These are phyloP conservation scores for Callorhinus ursinus DNA, from an alignment of 2,113 vertebrate genomes.

Conservation along the genomic window DNA sequence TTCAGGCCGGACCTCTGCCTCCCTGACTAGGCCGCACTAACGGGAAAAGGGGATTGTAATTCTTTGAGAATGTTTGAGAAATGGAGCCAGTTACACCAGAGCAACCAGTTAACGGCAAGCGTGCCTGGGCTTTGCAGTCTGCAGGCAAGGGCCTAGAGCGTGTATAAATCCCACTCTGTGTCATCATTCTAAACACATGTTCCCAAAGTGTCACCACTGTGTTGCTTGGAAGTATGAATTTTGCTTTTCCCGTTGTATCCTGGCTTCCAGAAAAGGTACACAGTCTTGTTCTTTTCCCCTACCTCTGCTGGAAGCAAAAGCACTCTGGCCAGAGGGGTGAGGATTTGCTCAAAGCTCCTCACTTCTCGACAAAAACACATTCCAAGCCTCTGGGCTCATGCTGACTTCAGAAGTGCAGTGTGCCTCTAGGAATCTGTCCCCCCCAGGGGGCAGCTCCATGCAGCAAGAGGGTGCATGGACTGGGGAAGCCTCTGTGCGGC, in stretches of 20 bases:
- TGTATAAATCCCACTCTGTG: not conserved
- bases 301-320: not conserved
- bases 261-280: slow-evolving; percentile 62
- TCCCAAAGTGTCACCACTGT: not conserved
- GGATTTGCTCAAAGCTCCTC: slow-evolving; percentile 43
- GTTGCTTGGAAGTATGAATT: slow-evolving; percentile 5
- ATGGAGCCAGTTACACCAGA: slow-evolving; percentile 3
- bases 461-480: accelerated
- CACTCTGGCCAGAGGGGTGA: not conserved
- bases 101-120: not conserved
- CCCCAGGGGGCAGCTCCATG: not conserved
- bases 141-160: not conserved
- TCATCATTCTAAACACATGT: not conserved
- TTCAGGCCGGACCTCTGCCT: not conserved
- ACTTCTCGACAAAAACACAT: slow-evolving; percentile 40
- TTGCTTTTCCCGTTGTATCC: slow-evolving; percentile 37
- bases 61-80: not conserved
- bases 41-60: slow-evolving; percentile 50
- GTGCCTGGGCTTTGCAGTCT: not conserved
- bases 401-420: not conserved
- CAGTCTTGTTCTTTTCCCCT: not conserved
- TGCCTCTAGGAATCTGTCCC: not conserved
- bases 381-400: slow-evolving; percentile 14
- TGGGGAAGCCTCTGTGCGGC: not conserved
- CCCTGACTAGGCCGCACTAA: not conserved